Conservation (phyloP, 2,797 vertebrate species). For the Lutra lutra region DNA sequence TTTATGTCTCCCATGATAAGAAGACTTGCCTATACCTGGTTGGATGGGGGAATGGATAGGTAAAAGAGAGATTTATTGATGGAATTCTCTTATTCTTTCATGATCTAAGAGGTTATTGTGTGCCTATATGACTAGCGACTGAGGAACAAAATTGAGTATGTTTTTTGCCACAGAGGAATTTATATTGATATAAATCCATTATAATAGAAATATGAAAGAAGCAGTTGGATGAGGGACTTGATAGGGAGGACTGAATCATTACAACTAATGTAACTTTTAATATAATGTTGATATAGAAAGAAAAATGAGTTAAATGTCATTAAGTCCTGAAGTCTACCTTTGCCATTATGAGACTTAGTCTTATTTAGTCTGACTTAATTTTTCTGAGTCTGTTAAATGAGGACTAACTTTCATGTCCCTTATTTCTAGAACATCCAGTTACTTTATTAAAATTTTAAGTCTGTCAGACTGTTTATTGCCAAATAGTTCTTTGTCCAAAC, state of each 20-base stretch:
- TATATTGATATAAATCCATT: background rate
- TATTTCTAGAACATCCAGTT: conserved; percentile 29
- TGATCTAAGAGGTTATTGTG: background rate
- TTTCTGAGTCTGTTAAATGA: background rate
- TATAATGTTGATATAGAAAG: background rate
- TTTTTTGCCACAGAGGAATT: background rate
- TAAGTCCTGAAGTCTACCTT: background rate
- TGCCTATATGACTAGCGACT: background rate
- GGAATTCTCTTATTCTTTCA: background rate
- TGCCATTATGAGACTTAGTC: background rate
- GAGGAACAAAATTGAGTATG: background rate
- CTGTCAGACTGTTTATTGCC: background rate
- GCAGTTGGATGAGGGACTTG: background rate
- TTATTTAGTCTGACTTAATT: background rate
- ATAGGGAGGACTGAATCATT: background rate
- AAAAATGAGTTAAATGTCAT: background rate
- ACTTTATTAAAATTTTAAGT: conserved; percentile 26
- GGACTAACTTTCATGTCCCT: background rate
- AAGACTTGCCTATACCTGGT: background rate
- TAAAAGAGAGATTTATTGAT: background rate
- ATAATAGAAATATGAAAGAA: conserved; percentile 22
- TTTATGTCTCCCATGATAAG: background rate
- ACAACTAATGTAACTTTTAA: background rate
- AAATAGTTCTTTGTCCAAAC: background rate
- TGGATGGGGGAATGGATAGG: background rate